Evolutionary conservation across 2,113 vertebrate genomes (phyloP), one percentile per base, ranked within the genome.

Genomic region (Psephotus haematonotus): DNA sequence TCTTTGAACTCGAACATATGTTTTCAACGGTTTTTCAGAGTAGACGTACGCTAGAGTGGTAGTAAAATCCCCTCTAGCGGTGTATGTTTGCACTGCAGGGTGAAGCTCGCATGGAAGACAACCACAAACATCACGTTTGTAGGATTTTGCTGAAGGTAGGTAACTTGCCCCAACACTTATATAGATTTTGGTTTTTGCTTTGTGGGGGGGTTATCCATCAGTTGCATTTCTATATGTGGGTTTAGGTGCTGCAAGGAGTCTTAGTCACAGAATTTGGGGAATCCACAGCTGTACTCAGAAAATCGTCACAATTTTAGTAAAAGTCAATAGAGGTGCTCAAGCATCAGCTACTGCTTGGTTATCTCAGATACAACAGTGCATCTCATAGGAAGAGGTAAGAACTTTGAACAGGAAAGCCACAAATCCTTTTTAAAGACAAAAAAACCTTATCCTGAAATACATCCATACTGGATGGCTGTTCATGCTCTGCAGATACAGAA

Each of bases 11-110:
- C 39, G 68, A 96, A 88, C 88, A 74, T 39, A 62, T 28, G 88
- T 88, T 74, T 79, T 23, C 28, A 64, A 37, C 82, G 59, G 44
- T 25, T 53, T 83, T 80, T 47, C 28, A 12, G 67, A 39, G 29
- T 15, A 86, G 50, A 64, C 53, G 2, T 23, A 63, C 1, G n/a
- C 67, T 92, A 90, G 85, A 90, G 85, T 82, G 95, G 96, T 96
- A 94, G 82, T 88, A 81, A 97, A 96, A 92, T 90, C 79, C 95
- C 96, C 95, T 94, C 95, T 97, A 93, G 96, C 46, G 94, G 94
- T 39, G 1, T 6, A 1, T 10, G 47, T 20, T 68, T 86, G 92
- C 64, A 90, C 67, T 93, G 93, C 95, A 96, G 60, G 53, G 50
- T 49, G 59, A 60, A 70, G 25, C 29, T 83, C 50, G 29, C 20